Evolutionary conservation across 2,797 vertebrate genomes (phyloP).

Genomic region (Ciconia nigra): DNA sequence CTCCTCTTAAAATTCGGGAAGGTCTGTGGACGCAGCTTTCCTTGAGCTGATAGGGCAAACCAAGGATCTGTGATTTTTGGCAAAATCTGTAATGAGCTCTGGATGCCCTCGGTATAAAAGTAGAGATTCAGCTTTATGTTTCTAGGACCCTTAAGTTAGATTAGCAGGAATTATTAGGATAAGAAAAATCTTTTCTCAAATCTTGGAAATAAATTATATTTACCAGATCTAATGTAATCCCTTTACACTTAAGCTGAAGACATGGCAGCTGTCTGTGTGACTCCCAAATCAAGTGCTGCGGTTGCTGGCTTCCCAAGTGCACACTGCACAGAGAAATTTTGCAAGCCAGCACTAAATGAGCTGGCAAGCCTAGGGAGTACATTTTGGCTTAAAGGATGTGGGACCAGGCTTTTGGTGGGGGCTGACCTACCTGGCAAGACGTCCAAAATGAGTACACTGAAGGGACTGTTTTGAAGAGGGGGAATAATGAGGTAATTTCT

Average conservation of each 20-base stretch:
- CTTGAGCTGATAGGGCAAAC: neutral
- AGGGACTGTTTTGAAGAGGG: neutral
- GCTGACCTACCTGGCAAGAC: neutral
- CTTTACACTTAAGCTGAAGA: neutral
- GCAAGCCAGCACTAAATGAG: neutral
- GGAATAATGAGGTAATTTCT: neutral
- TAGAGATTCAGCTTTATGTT: neutral
- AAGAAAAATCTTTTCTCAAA: neutral
- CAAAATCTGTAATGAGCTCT: neutral
- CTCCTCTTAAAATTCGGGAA: neutral
- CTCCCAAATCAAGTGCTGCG: neutral
- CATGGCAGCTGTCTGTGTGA: neutral
- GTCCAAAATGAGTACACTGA: accelerated
- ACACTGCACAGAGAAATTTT: neutral
- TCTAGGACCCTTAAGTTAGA: neutral
- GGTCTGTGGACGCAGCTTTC: neutral
- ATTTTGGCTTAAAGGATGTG: neutral
- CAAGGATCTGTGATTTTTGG: neutral
- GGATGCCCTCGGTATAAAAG: neutral
- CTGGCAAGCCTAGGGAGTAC: neutral
- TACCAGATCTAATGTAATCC: neutral
- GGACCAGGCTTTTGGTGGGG: neutral
- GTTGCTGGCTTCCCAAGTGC: neutral
- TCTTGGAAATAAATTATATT: neutral
- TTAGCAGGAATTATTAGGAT: neutral